Evolutionary conservation across 2,113 vertebrate species (phyloP).

Genomic region (Archocentrus centrarchus): DNA sequence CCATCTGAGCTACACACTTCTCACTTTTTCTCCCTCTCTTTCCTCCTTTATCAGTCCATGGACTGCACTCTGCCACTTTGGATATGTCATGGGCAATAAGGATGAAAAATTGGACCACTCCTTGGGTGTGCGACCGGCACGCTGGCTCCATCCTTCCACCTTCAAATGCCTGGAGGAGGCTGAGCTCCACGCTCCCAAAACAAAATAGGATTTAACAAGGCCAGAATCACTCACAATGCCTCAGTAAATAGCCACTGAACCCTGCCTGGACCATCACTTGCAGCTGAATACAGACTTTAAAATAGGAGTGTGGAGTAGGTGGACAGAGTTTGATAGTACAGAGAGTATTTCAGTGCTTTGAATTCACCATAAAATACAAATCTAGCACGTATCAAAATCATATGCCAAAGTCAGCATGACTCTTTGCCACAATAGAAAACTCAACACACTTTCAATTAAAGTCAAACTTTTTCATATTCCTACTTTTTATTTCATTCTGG

Average conservation of each 20-base stretch:
- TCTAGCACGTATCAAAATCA: neutral
- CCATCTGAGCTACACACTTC: slow-evolving; percentile 40
- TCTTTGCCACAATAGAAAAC: neutral
- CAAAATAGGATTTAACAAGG: slow-evolving; percentile 85
- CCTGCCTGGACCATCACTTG: slow-evolving; percentile 51
- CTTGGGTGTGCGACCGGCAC: slow-evolving; percentile 64
- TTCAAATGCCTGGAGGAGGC: slow-evolving; percentile 78
- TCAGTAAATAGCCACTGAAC: slow-evolving; percentile 68
- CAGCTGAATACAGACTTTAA: slow-evolving; percentile 40
- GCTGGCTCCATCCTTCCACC: slow-evolving; percentile 65
- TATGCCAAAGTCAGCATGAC: neutral
- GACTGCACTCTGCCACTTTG: slow-evolving; percentile 82
- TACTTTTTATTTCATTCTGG: neutral
- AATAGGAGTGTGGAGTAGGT: slow-evolving; percentile 3
- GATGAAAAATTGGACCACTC: slow-evolving; percentile 89
- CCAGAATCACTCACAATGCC: slow-evolving; percentile 69
- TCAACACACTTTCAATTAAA: neutral
- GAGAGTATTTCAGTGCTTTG: neutral
- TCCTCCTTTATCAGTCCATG: slow-evolving; percentile 31
- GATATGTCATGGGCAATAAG: slow-evolving; percentile 89
- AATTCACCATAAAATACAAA: slow-evolving; percentile 23
- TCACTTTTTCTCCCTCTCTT: slow-evolving; percentile 23
- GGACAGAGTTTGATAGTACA: slow-evolving; percentile 32
- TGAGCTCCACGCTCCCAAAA: slow-evolving; percentile 68
- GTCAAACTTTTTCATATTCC: neutral